Base-by-base conservation (phyloP, 2,113 vertebrate genomes). In the Pongo abelii region DNA sequence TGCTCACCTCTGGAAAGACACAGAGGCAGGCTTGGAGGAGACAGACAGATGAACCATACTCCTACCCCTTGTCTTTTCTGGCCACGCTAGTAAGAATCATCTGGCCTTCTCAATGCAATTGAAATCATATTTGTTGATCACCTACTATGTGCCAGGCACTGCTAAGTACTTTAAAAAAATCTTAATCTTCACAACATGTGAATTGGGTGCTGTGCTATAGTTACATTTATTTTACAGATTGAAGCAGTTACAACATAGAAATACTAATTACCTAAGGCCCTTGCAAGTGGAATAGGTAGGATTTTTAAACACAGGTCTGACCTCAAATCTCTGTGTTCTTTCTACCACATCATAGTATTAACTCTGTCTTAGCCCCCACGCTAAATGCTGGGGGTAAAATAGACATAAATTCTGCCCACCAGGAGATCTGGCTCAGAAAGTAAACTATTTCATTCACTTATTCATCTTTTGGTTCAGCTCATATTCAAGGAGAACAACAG, bases 151-250 rank as follows among this genome's bases (percentile, higher is more conserved):
- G 55, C 32, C 30, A 48, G 40, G 55, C 35, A 43, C 52, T n/a
- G 80, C 32, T 89, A 84, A 75, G 25, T 85, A 50, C 46, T 86
- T 81, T 25, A 96, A 35, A 83, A 90, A 64, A 89, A 55, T 52
- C 17, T 4, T 14, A 18, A 32, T 89, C 70, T 94, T 59, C 23
- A 90, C 10, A 23, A 35, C 6, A 43, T 40, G 25, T 77, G 50
- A 96, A 20, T 20, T 8, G 8, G 23, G 10, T 25, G 30, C n/a
- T 18, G 18, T 61, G 38, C 17, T 67, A 20, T 2, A 74, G 8
- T 30, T 20, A 40, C 77, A 40, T 1, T 38, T 43, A 70, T 50
- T 75, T 69, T 38, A 38, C 30, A 38, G 46, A 77, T 0, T 1
- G 27, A 94, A 84, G 2, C 22, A 81, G 40, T 57, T 17, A 43